phyloP scores from a whole-genome alignment of 64 coral and sea anemone species.

The Catalaphyllia jardinei region DNA sequence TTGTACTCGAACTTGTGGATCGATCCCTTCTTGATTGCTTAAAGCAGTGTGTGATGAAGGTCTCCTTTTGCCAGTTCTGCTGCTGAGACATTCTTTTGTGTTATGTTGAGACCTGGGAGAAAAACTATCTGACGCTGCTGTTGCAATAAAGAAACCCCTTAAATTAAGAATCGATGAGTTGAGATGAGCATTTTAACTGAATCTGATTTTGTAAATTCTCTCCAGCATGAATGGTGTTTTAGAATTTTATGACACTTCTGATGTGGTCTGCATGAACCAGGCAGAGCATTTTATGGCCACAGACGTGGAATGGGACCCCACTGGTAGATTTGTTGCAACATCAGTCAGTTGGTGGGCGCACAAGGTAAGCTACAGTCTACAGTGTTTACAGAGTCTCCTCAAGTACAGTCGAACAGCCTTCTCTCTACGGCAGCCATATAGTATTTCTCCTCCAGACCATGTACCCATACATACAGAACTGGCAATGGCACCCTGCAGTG shows the following conservation, averaged over 20 bases:
- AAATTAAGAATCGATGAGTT: too few relatives aligned
- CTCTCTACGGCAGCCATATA: too few relatives aligned
- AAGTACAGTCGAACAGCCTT: too few relatives aligned
- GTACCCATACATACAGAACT: too few relatives aligned
- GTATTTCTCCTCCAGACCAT: too few relatives aligned
- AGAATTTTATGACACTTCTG: constrained; percentile 93
- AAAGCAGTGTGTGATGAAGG: constrained; percentile 36
- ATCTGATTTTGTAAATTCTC: background rate
- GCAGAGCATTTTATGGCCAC: constrained; percentile 98
- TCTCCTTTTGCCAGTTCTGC: constrained; percentile 82
- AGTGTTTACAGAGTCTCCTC: background rate
- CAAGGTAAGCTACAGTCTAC: constrained; percentile 55
- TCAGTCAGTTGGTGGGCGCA: constrained; percentile 99
- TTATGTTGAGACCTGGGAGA: constrained; percentile 1
- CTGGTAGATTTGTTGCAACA: constrained; percentile 90
- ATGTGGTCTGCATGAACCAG: constrained; percentile 90
- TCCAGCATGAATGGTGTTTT: constrained; percentile 92
- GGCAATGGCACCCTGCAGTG: too few relatives aligned
- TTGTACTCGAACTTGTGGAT: too few relatives aligned
- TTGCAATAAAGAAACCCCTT: too few relatives aligned
- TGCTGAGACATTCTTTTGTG: constrained; percentile 24
- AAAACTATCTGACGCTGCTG: too few relatives aligned
- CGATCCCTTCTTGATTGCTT: too few relatives aligned
- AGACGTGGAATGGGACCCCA: constrained; percentile 97
- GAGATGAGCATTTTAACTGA: too few relatives aligned